phyloP scores from a whole-genome alignment of 2,797 vertebrate genomes.

The Sphenodon punctatus region DNA sequence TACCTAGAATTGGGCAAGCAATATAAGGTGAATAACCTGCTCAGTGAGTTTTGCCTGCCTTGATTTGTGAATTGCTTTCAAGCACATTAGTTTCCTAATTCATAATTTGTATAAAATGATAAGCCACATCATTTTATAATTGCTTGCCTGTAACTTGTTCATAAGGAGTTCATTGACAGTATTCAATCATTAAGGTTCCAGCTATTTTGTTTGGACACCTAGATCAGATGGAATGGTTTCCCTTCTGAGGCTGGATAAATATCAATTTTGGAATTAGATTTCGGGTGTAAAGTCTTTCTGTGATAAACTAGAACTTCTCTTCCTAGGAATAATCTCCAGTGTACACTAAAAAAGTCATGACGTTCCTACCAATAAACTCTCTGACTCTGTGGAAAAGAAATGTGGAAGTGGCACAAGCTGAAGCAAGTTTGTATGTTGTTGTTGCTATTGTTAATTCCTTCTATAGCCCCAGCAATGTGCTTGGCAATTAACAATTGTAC shows the following conservation, averaged over 20 bases:
- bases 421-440: fast-evolving
- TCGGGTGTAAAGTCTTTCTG: background rate
- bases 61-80: background rate
- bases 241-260: background rate
- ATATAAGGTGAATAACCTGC: background rate
- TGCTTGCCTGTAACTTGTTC: background rate
- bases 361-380: too few relatives aligned
- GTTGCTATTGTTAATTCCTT: too few relatives aligned
- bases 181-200: background rate
- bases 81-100: background rate
- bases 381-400: background rate
- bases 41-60: background rate
- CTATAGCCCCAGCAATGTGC: too few relatives aligned
- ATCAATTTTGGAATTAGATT: background rate
- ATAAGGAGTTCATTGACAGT: background rate
- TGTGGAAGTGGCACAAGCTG: fast-evolving
- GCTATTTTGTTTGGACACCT: background rate
- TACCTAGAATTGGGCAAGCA: background rate
- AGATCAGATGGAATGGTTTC: background rate
- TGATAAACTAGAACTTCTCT: background rate
- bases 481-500: too few relatives aligned
- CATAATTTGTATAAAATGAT: background rate
- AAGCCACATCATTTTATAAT: background rate
- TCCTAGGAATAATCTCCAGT: background rate
- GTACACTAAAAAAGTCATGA: background rate